Conservation (phyloP, 2,113 vertebrate genomes). For the Rhinolophus sinicus region DNA sequence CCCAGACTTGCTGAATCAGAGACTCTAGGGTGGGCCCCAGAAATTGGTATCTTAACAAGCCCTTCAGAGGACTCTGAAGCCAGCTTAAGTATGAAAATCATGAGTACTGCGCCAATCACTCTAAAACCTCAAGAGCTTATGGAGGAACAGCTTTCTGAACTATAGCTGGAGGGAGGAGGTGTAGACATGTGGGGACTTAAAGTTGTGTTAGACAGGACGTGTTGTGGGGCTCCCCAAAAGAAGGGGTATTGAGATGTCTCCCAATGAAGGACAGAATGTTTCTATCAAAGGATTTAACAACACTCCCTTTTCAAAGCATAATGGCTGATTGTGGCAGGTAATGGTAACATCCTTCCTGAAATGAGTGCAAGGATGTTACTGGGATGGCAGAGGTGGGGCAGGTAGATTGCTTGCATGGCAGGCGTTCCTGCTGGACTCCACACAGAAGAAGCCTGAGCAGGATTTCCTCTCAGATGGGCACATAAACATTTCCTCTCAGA, state of each 20-base stretch:
- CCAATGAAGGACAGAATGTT: neutral
- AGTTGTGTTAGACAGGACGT: neutral
- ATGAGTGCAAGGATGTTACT: neutral
- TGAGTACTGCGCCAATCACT: neutral
- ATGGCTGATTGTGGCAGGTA: neutral
- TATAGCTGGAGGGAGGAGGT: neutral
- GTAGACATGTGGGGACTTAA: neutral
- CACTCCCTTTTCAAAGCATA: neutral
- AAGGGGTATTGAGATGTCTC: neutral
- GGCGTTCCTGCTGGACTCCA: neutral
- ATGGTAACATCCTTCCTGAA: neutral
- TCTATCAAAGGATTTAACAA: neutral
- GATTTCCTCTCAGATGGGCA: neutral
- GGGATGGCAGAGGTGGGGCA: neutral
- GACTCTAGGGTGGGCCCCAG: neutral
- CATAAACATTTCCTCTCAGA: fast-evolving
- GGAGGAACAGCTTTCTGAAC: neutral
- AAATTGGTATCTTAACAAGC: neutral
- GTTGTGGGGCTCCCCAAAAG: neutral
- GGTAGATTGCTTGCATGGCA: neutral
- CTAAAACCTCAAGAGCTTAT: neutral
- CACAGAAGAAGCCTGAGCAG: neutral
- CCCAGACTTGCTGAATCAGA: neutral
- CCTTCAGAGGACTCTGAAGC: neutral
- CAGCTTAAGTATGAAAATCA: neutral